These are phyloP conservation scores for Penelope pileata DNA, from an alignment of 2,113 vertebrate genomes.

Conservation along the genomic window DNA sequence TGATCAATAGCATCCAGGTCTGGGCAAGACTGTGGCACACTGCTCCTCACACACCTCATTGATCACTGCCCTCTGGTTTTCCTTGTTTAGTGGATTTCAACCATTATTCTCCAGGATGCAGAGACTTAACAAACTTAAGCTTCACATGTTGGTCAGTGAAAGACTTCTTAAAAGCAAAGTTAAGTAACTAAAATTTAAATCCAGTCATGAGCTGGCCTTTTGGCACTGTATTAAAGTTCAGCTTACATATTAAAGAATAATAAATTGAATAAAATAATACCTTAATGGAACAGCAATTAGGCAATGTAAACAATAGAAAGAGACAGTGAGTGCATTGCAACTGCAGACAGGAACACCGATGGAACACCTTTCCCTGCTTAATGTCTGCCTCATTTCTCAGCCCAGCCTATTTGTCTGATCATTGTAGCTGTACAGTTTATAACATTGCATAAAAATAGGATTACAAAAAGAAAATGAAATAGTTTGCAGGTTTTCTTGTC, in stretches of 20 bases:
- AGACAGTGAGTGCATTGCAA: accelerated
- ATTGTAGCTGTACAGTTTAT: neutral
- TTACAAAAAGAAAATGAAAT: neutral
- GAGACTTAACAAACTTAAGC: neutral
- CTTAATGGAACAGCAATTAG: neutral
- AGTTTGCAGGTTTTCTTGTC: neutral
- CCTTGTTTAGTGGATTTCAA: neutral
- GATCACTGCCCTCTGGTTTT: neutral
- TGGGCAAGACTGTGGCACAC: neutral
- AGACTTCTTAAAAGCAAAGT: neutral
- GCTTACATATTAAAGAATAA: neutral
- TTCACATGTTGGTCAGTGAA: neutral
- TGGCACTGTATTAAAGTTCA: neutral
- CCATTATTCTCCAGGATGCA: neutral
- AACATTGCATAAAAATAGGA: neutral
- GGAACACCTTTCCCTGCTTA: neutral
- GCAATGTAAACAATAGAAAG: neutral
- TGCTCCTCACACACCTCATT: neutral
- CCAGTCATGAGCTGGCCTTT: neutral
- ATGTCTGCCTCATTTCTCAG: neutral
- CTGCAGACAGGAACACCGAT: neutral
- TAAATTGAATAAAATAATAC: neutral
- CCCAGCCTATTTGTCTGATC: neutral
- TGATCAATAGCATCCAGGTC: accelerated
- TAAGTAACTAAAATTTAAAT: neutral